Evolutionary conservation across 2,888 invertebrate species (phyloP).

Genomic region (Brachypalpus laphriformis): DNA sequence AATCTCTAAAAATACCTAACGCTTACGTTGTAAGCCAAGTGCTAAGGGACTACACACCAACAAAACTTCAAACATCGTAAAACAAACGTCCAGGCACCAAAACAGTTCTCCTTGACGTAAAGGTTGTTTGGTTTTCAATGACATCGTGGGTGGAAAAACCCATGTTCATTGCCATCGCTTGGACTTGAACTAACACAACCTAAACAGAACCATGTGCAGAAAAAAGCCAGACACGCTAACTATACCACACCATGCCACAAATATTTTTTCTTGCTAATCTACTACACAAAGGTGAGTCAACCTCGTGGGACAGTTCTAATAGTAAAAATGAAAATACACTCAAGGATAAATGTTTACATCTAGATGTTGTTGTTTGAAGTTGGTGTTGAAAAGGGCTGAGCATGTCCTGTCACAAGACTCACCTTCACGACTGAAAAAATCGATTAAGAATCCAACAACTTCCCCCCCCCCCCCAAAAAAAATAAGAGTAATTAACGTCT

Average conservation of each 20-base stretch:
- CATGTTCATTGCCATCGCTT: conserved; percentile 39
- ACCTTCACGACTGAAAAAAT: not conserved
- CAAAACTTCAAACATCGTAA: too few species aligned
- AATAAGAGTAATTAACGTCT: conserved; percentile 15
- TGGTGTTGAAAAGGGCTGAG: not conserved
- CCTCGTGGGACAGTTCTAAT: not conserved
- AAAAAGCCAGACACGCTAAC: conserved; percentile 41
- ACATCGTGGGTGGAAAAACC: conserved; percentile 20
- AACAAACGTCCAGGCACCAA: not conserved
- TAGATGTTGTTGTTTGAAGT: not conserved
- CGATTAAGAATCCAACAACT: not conserved
- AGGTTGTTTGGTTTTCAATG: conserved; percentile 26
- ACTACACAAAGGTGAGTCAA: conserved; percentile 51
- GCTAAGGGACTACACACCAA: too few species aligned
- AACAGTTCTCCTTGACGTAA: not conserved
- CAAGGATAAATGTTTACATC: conserved; percentile 2
- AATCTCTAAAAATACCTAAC: too few species aligned
- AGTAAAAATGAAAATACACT: not conserved
- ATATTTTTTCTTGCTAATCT: conserved; percentile 1
- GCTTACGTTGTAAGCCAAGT: too few species aligned
- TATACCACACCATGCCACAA: conserved; percentile 23
- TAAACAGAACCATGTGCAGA: not conserved
- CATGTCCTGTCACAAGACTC: not conserved
- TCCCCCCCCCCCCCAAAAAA: not conserved
- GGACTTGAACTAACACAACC: conserved; percentile 30